Base-by-base conservation (phyloP, 2,888 invertebrate species). In the Leptopilina syphax region DNA sequence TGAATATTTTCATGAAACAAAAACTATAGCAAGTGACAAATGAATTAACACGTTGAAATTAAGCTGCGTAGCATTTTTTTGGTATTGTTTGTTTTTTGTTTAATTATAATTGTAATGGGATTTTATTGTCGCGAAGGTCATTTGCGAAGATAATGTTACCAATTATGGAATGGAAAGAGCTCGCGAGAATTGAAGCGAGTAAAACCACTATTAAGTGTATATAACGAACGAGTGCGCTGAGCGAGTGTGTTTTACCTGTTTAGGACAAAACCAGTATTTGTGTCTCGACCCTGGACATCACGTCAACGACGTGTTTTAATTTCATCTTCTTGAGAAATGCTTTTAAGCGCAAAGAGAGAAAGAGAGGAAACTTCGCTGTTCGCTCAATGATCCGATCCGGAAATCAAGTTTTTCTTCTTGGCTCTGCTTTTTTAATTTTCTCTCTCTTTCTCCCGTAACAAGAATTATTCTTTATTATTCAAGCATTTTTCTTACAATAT, bases 251-350 rank as follows among this genome's bases (percentile, higher is more conserved):
- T 41, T 77, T 50, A 68, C 81, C 77, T 73, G 79, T 81, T 80
- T 79, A 82, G 80, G 80, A 81, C 57, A 81, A 47, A 81, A 79
- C 80, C 67, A 73, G 77, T 82, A 79, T 79, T 81, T 79, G 67
- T 77, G 67, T 18, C 18, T 77, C 77, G 80, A 77, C 68, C 77
- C 80, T 80, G 77, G 41, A 65, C 73, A 73, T 47, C 73, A 66
- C 80, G 65, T 66, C 65, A 73, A 18, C 68, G 73, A 70, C 41
- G 80, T 77, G 60, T 80, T 80, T 80, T 77, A 77, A 77, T 80
- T 47, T 77, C 77, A 47, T 57, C 77, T 77, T 73, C 70, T 54
- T 57, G 57, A 73, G 70, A 73, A 73, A 54, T 34, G 57, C 54
- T 18, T 73, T 73, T 73, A 73, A 73, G 50, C 54, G 18, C 18